Percentiles rank a stretch among this genome's conserved stretches.
phyloP scores from a whole-genome alignment of 2,113 vertebrate genomes.

The Mola mola region DNA sequence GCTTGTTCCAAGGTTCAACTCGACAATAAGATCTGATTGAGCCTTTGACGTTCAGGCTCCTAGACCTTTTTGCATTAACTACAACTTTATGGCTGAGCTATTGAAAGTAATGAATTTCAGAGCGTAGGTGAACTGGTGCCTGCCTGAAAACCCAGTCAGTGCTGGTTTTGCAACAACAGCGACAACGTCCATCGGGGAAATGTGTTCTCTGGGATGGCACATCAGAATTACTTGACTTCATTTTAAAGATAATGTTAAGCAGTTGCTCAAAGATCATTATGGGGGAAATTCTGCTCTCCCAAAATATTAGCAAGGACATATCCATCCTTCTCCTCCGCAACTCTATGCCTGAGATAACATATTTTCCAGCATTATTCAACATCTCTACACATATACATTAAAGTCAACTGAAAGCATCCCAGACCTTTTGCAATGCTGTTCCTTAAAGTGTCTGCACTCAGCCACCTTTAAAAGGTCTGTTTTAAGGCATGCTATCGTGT shows the following conservation, averaged over 20 bases:
- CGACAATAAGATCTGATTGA: no score
- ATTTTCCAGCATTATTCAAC: background rate
- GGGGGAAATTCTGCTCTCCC: background rate
- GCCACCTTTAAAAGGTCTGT: conserved; percentile 7
- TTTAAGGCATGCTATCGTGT: conserved; percentile 1
- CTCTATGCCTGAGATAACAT: no score
- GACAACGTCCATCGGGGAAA: background rate
- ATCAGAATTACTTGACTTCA: background rate
- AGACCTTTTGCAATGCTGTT: background rate
- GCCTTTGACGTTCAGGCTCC: no score
- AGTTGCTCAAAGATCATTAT: background rate
- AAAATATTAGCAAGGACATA: background rate
- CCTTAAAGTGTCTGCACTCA: background rate
- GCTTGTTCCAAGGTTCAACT: no score
- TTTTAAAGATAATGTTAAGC: background rate
- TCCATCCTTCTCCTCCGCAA: background rate
- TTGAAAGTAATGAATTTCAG: no score
- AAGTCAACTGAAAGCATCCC: background rate
- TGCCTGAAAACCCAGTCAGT: no score
- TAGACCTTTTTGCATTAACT: no score
- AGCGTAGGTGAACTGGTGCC: no score
- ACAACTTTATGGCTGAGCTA: no score
- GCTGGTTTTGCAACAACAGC: no score
- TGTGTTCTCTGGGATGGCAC: no score
- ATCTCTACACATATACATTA: background rate